Base-by-base conservation (phyloP, 2,113 vertebrate species). In the Aix galericulata region DNA sequence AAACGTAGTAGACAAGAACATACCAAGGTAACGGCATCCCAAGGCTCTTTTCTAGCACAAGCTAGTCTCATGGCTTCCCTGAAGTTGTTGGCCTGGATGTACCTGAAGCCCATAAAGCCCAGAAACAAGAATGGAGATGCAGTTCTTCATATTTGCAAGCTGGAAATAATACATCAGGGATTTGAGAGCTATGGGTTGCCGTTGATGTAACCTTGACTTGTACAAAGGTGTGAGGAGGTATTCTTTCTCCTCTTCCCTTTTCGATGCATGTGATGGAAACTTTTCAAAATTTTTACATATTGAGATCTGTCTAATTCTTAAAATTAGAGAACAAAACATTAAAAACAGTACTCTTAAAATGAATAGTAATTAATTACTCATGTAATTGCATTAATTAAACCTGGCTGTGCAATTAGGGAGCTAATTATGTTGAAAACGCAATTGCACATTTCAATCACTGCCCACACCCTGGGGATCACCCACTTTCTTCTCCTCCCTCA, bases 341-440 rank as follows among this genome's bases (percentile, higher is more conserved):
- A 56, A 82, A 96, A 96, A 81, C 34, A 85, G 38, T 78, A 36
- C 53, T 85, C 75, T 97, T 93, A 92, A 95, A 93, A 50, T 97
- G 82, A 96, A 83, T 92, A 94, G 86, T 87, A 93, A 82, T 96
- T 96, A 96, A 94, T 97, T 93, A 79, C 95, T 97, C 86, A 93
- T 79, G 21, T 88, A 94, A 93, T 88, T 96, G 84, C 94, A 69
- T 94, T 96, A 95, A 94, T 91, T 97, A 96, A 97, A 94, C 78
- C 86, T 94, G 90, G 78, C 56, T 94, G 4, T 94, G 62, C 95
- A 97, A 68, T 98, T 97, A 97, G 97, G 63, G 90, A 94, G 82
- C 95, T 96, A 96, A 96, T 97, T 97, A 92, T 36, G 73, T 94
- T 97, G 92, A 97, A 93, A 88, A 96, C 6, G 21, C 91, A 96